These are phyloP conservation scores for Formica aserva DNA, from an alignment of 2,888 invertebrate genomes.

Conservation along the genomic window DNA sequence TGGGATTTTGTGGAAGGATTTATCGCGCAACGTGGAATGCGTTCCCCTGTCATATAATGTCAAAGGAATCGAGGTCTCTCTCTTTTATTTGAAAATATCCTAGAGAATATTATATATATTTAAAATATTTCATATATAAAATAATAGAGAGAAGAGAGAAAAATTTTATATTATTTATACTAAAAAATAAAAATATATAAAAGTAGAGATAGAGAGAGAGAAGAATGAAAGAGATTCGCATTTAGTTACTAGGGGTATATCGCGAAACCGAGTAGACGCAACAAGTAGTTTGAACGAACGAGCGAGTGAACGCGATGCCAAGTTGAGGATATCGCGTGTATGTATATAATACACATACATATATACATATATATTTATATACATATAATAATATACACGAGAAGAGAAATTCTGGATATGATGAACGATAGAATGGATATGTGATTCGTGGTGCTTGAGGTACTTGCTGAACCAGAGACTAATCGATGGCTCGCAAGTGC, in stretches of 20 bases:
- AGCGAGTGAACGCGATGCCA: conserved; percentile 7
- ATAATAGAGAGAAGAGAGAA: neutral
- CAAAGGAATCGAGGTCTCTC: neutral
- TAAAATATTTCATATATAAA: neutral
- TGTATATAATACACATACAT: neutral
- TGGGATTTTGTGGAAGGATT: conserved; percentile 44
- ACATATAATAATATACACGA: neutral
- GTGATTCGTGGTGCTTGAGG: conserved; percentile 79
- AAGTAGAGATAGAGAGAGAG: neutral
- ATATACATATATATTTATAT: neutral
- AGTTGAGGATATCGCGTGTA: conserved; percentile 7
- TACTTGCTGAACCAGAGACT: conserved; percentile 66
- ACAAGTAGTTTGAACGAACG: conserved; percentile 73
- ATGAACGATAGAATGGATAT: conserved; percentile 84
- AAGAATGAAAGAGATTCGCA: neutral
- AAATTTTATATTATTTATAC: conserved; percentile 1
- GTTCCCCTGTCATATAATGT: conserved; percentile 3
- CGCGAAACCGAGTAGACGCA: conserved; percentile 69
- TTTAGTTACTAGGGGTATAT: conserved; percentile 60
- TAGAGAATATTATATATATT: neutral
- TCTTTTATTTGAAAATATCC: conserved; percentile 13
- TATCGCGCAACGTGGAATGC: conserved; percentile 32
- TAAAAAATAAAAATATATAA: neutral
- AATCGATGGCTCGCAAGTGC: conserved; percentile 67
- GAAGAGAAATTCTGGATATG: conserved; percentile 75